Conservation (phyloP, 2,888 invertebrate genomes). For the Tenthredo amoena region DNA sequence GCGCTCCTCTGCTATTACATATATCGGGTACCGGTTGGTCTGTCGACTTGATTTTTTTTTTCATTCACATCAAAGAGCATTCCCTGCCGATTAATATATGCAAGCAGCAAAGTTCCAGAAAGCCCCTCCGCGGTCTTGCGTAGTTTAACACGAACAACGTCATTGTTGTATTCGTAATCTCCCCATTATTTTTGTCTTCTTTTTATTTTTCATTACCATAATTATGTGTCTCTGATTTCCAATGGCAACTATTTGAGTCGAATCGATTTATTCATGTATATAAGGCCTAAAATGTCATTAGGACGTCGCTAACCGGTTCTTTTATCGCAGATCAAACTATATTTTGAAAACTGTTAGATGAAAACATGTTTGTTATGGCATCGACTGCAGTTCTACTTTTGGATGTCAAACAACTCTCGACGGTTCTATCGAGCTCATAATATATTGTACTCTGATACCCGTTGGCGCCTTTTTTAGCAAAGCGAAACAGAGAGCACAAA, state of each 20-base stretch:
- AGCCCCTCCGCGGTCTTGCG: not conserved
- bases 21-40: slow-evolving; percentile 1
- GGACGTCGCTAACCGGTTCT: not conserved
- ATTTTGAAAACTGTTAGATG: not conserved
- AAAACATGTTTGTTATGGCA: slow-evolving; percentile 18
- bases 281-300: not conserved
- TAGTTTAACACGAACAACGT: not conserved
- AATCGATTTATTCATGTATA: not conserved
- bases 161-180: not conserved
- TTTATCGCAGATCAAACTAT: not conserved
- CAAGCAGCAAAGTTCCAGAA: slow-evolving; percentile 9
- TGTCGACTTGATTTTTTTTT: not conserved
- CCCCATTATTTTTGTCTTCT: not conserved
- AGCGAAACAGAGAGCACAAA: not conserved
- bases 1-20: slow-evolving; percentile 1
- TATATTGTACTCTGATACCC: not conserved
- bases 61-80: too few relatives aligned
- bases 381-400: not conserved
- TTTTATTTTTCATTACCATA: not conserved
- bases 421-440: not conserved
- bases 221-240: not conserved
- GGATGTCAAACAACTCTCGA: not conserved
- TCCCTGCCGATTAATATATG: not conserved
- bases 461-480: too few relatives aligned
- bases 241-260: not conserved